A percentile compares a stretch with the other conserved stretches of the same genome.
phyloP scores from a whole-genome alignment of 2,888 invertebrate genomes.

The Bursaphelenchus okinawaensis region DNA sequence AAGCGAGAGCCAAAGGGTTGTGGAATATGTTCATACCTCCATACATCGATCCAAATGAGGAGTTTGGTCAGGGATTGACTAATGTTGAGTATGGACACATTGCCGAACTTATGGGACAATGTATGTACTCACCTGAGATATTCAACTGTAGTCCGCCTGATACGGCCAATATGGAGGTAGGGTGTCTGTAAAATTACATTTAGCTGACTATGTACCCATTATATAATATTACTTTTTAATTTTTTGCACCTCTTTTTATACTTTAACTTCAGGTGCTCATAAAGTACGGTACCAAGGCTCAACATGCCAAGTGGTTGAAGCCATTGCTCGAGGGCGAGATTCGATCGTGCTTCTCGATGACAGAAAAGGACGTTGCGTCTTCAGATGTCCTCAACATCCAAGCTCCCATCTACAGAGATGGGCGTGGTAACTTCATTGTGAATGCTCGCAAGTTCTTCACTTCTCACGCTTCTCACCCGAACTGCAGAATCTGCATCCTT shows the following conservation, averaged over 20 bases:
- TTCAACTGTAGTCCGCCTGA: slow-evolving; percentile 60
- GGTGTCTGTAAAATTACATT: background rate
- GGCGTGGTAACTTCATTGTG: slow-evolving; percentile 58
- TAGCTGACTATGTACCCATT: too few species aligned
- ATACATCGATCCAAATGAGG: slow-evolving; percentile 58
- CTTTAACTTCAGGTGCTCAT: slow-evolving; percentile 59
- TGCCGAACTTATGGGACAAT: slow-evolving; percentile 61
- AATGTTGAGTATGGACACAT: slow-evolving; percentile 62
- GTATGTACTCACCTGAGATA: slow-evolving; percentile 59
- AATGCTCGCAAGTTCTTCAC: slow-evolving; percentile 63
- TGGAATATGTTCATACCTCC: slow-evolving; percentile 61
- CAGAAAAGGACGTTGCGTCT: slow-evolving; percentile 59
- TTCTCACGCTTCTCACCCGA: slow-evolving; percentile 61
- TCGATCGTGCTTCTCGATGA: slow-evolving; percentile 61
- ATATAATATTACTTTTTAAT: too few species aligned
- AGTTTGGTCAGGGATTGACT: slow-evolving; percentile 56
- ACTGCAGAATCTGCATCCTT: slow-evolving; percentile 60
- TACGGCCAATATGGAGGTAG: slow-evolving; percentile 62
- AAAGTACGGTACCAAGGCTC: slow-evolving; percentile 60
- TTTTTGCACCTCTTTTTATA: too few species aligned
- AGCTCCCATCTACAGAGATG: slow-evolving; percentile 58
- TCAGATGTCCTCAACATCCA: slow-evolving; percentile 63
- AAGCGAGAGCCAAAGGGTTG: slow-evolving; percentile 59
- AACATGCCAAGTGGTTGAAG: slow-evolving; percentile 58
- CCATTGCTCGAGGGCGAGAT: slow-evolving; percentile 60